Evolutionary conservation across 2,888 invertebrate species (phyloP).

Genomic region (Auanema freiburgensis): DNA sequence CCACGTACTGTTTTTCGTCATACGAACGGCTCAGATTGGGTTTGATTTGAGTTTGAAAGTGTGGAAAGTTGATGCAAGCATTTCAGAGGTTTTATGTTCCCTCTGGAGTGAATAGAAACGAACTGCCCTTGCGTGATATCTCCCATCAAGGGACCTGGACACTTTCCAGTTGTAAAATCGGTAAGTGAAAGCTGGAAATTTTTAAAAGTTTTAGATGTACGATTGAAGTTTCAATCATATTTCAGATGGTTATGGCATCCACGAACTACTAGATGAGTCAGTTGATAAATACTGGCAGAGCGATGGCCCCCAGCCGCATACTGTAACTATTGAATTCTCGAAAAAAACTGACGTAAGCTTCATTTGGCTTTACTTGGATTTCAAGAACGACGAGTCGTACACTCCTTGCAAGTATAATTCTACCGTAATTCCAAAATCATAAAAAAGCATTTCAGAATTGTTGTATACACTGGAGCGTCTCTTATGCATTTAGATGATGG

Average conservation of each 20-base stretch:
- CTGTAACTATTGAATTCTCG: conserved; percentile 84
- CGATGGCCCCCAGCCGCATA: conserved; percentile 94
- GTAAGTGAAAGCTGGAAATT: conserved; percentile 66
- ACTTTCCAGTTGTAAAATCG: conserved; percentile 95
- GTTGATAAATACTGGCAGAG: conserved; percentile 99
- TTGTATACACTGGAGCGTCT: conserved; percentile 46
- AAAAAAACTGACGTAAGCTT: conserved; percentile 74
- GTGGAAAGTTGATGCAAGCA: not conserved
- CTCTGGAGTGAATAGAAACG: conserved; percentile 22
- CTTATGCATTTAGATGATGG: conserved; percentile 51
- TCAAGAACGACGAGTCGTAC: conserved; percentile 96
- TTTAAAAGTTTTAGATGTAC: not conserved
- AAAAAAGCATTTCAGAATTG: conserved; percentile 29
- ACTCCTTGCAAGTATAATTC: conserved; percentile 82
- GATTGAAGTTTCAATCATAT: conserved; percentile 1
- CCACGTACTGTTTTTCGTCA: too few species aligned
- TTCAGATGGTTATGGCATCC: conserved; percentile 87
- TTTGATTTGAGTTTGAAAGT: not conserved
- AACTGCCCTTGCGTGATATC: conserved; percentile 75
- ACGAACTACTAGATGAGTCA: conserved; percentile 89
- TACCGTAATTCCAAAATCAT: not conserved
- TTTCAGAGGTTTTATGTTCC: conserved; percentile 28
- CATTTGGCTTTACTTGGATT: conserved; percentile 95
- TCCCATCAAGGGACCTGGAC: conserved; percentile 95
- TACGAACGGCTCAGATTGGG: not conserved